Conservation (phyloP, 2,113 vertebrate species). For the Zosterops pallidus region DNA sequence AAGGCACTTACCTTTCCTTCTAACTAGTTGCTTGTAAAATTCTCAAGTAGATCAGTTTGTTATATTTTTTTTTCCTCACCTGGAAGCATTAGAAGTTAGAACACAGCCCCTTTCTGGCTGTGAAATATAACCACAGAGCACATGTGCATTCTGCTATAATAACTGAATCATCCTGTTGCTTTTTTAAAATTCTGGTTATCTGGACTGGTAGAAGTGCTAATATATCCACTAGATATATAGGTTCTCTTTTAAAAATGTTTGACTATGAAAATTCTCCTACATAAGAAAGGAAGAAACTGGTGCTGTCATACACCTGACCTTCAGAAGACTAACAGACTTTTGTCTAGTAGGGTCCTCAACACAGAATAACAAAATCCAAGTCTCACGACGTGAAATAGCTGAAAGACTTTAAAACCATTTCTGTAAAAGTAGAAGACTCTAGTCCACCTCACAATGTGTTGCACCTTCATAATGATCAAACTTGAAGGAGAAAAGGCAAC, state of each 20-base stretch:
- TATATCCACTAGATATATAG: neutral
- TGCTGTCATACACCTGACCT: neutral
- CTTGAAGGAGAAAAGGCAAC: neutral
- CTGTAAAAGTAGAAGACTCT: neutral
- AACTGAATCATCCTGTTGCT: neutral
- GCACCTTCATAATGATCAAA: neutral
- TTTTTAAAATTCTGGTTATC: neutral
- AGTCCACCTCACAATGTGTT: neutral
- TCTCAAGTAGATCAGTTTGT: neutral
- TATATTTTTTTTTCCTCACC: neutral
- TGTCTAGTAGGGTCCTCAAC: neutral
- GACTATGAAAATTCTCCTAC: neutral
- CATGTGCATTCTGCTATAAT: neutral
- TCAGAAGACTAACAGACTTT: neutral
- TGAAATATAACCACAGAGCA: neutral
- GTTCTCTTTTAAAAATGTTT: neutral
- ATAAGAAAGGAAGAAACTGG: neutral
- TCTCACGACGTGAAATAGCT: neutral
- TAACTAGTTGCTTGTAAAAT: neutral
- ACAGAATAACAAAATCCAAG: neutral
- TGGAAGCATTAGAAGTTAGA: neutral
- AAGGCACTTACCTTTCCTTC: constrained; percentile 1
- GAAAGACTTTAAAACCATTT: neutral
- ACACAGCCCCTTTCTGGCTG: neutral
- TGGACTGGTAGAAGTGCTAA: neutral